Conservation (phyloP, 2,797 vertebrate species). For the Sebastes reedi region DNA sequence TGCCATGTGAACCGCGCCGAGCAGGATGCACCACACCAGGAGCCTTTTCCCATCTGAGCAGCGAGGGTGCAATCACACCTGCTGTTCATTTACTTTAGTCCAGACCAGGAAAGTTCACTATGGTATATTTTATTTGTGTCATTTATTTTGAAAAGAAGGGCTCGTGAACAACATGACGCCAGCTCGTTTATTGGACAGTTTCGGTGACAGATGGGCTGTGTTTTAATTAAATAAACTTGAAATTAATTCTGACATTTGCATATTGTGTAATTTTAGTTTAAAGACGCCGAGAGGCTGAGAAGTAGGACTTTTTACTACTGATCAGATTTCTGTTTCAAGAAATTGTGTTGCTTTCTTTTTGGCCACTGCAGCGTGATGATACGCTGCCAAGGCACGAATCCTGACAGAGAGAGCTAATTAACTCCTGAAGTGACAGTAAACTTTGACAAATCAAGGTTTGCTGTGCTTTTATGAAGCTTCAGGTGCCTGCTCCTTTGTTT, state of each 20-base stretch:
- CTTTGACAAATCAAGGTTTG: conserved; percentile 6
- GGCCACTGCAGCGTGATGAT: conserved; percentile 6
- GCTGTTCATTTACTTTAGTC: conserved; percentile 42
- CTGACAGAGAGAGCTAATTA: conserved; percentile 33
- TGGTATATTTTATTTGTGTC: not conserved
- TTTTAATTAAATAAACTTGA: conserved; percentile 38
- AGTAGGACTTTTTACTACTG: not conserved
- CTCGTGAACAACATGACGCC: not conserved
- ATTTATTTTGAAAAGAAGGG: not conserved
- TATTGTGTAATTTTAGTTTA: conserved; percentile 27
- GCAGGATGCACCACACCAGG: conserved; percentile 28
- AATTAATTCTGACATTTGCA: conserved; percentile 32
- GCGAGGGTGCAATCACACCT: conserved; percentile 35
- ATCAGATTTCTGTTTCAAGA: conserved; percentile 34
- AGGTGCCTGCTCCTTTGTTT: not conserved
- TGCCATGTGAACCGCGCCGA: conserved; percentile 77
- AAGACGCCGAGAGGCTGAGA: not conserved
- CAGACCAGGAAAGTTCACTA: conserved; percentile 1
- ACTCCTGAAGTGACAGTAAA: conserved; percentile 28
- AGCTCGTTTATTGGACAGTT: conserved; percentile 24
- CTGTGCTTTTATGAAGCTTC: conserved; percentile 2
- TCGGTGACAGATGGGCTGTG: conserved; percentile 51
- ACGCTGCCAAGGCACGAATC: conserved; percentile 40
- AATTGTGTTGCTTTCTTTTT: conserved; percentile 28
- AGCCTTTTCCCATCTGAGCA: conserved; percentile 15